Evolutionary conservation across 2,113 vertebrate species (phyloP), one percentile per base, ranked within the genome.

Genomic region (Tachysurus fulvidraco): DNA sequence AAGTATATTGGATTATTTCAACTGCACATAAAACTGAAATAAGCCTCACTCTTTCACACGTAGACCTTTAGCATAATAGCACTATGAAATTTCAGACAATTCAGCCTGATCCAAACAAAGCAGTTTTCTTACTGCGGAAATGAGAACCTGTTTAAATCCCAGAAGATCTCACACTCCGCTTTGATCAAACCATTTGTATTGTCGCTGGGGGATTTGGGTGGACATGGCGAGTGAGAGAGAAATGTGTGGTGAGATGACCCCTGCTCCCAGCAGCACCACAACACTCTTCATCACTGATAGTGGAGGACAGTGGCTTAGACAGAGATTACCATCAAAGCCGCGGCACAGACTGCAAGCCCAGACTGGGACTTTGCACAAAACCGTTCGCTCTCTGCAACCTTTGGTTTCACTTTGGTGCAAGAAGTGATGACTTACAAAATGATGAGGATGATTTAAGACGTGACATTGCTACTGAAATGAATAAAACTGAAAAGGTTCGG

Each of bases 271-370:
- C 57, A 41, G n/a, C 21, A 9, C 19, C 83, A 85, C 59, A 62
- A 90, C 91, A 84, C 60, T 91, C 93, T 90, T 86, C 60, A 91
- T 93, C 88, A 92, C 60, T 44, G 89, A 91, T 50, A 81, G 81
- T 28, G 54, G 86, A 62, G 41, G 71, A 88, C 86, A 92, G 81
- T 57, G 86, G 83, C 41, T 77, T 82, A 74, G 17, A 16, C 69
- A 88, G 87, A 91, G 64, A 91, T 89, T 77, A 86, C n/a, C 46
- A 86, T 91, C 88, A 86, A 81, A 91, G 86, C 6, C 87, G 14
- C 12, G 54, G 8, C 19, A 36, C 74, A 73, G 19, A 81, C 77
- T 79, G 25, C 82, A 50, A 28, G 25, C 64, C 11, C 55, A 46
- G 76, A 59, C 81, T 46, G 28, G 46, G 55, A 65, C 59, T 76